Base-by-base conservation (phyloP, 2,888 invertebrate species). In the Eurois occulta region DNA sequence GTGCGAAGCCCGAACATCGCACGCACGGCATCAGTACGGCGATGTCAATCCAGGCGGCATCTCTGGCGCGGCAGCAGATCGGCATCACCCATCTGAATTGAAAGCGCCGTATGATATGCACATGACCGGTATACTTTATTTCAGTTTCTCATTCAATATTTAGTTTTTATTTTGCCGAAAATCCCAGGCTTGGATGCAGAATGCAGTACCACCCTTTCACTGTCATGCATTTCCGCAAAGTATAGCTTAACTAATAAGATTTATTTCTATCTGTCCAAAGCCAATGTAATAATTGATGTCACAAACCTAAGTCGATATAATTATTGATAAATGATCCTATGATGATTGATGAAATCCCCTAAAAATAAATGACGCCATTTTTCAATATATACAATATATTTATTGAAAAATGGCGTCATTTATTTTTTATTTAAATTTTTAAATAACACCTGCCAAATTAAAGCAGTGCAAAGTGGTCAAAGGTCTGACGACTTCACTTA, bases 31-130 rank as follows among this genome's bases (percentile, higher is more conserved):
- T 80, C 78, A 78, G 66, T 78, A 78, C 58, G 41, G 48, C 41
- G 78, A 78, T 35, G 80, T 52, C 28, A 80, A 66, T 43, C 28
- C 74, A n/a, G 48, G 72, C 28, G 46, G 41, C 52, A 74, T 66
- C 18, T 74, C 78, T 48, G 41, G 58, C 41, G 48, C 48, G 24
- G 74, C 48, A 48, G 66, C 66, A 43, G 78, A 80, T 24, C 74
- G 78, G 28, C 78, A 78, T 18, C 78, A 78, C 24, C 58, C 48
- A 66, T 74, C 80, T n/a, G 78, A 78, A 66, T 74, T 78, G 35
- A 78, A 78, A 78, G 74, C 78, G 58, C 78, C 78, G 35, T 80
- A 78, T 41, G 78, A 78, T 11, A 74, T 78, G 58, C 78, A 78
- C 58, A 52, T 78, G 66, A 74, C 80, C 10, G 78, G 78, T 78